Evolutionary conservation across 2,888 invertebrate genomes (phyloP).

Genomic region (Drosophila subquinaria): DNA sequence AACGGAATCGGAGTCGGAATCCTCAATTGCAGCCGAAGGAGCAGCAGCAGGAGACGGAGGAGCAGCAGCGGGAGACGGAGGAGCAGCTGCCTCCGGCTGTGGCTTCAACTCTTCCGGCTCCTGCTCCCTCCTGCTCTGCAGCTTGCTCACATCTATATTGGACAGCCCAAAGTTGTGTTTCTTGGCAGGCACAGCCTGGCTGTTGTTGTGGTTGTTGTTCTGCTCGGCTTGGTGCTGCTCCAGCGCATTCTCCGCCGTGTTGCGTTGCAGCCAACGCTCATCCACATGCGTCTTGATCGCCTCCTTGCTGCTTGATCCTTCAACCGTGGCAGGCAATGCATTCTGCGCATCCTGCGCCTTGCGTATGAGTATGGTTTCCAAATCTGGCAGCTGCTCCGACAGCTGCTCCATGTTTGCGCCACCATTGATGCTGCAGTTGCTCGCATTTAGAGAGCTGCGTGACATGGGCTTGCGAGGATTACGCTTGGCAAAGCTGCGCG

Average conservation of each 20-base stretch:
- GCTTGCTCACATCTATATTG: conserved; percentile 83
- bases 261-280: conserved; percentile 87
- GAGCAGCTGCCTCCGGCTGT: not conserved
- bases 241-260: conserved; percentile 53
- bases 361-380: conserved; percentile 84
- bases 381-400: conserved; percentile 79
- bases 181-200: conserved; percentile 16
- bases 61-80: not conserved
- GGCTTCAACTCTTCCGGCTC: not conserved
- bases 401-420: not conserved
- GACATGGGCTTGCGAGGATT: conserved; percentile 91
- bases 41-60: not conserved
- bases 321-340: conserved; percentile 54
- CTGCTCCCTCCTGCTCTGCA: conserved; percentile 22
- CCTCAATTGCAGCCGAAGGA: not conserved
- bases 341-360: conserved; percentile 77
- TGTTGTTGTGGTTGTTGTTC: conserved; percentile 35
- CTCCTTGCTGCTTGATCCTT: conserved; percentile 41
- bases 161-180: conserved; percentile 83
- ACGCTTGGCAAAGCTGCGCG: conserved; percentile 88
- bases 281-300: conserved; percentile 83
- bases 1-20: conserved; percentile 89
- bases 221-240: conserved; percentile 26
- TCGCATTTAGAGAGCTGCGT: conserved; percentile 51
- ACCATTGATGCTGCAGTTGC: not conserved